Evolutionary conservation across 1,140 invertebrate species (phyloP), one percentile per base, ranked within the genome.

Genomic region (Holcopasites calliopsidis): DNA sequence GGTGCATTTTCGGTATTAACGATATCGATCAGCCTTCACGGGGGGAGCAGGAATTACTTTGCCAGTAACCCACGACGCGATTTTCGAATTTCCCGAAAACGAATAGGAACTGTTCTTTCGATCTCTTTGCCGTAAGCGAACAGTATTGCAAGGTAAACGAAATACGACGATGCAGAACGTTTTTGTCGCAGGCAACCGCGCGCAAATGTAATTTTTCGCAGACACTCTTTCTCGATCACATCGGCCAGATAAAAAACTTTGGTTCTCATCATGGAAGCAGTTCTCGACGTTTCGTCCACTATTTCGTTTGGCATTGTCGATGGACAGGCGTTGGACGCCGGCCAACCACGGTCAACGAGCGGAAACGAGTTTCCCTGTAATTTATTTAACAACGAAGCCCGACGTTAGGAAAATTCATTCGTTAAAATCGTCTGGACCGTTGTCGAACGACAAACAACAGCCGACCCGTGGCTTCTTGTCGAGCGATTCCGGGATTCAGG

Each of bases 331-430:
- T 66, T 74, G 71, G 71, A 57, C 33, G 62, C 31, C 31, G 35
- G 71, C 71, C 71, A 74, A 66, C 71, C 21, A 50, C 55, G 55
- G 2, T 31, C 42, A 18, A 35, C 49, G 18, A 55, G 50, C 50
- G 38, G 50, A 66, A 54, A 21, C 49, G 38, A 66, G 28, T 66
- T 73, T 66, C 50, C 21, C 47, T 64, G 50, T 74, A 74, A 74
- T 74, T 74, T 55, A 49, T 74, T 74, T 74, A 74, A 74, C 71
- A 74, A 66, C 71, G 40, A 47, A 28, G 38, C 40, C 50, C 62
- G 50, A 49, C 50, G 40, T 38, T n/a, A 18, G 71, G 57, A 66
- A 74, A 74, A 74, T 74, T 74, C 61, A 57, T 74, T 66, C 40
- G 71, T 57, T 74, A 57, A 74, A 74, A 66, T 74, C 62, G 61